Evolutionary conservation across 2,797 vertebrate species (phyloP), one percentile per base, ranked within the genome.

Genomic region (Halcyon chelicuti): DNA sequence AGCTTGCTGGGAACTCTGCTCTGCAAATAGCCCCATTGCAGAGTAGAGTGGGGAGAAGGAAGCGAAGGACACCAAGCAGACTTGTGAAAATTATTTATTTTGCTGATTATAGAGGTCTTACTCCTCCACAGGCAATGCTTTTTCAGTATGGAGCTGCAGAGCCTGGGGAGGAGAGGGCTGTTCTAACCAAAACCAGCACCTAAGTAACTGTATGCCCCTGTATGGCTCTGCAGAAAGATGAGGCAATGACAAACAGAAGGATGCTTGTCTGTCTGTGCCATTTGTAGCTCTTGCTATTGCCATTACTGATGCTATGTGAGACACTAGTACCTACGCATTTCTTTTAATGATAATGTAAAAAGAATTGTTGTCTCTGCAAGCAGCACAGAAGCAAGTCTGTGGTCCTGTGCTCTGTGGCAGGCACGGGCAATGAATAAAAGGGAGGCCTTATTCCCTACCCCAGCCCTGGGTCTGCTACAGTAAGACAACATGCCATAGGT

Each of bases 331-430:
- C 8, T 3, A 51, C 0, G 6, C 29, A 14, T 44, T 84, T 10
- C 16, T 58, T 83, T 29, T 42, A 11, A 22, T n/a, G n/a, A 39
- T 86, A 47, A 37, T 73, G 47, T 31, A n/a, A 72, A 86, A 4
- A 40, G 39, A 73, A 46, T 55, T 40, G 10, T 75, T 88, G 78
- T 44, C 58, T 70, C 73, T 17, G 35, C 35, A 40, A 63, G 35
- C 54, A 78, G 35, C 0, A 4, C 19, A 68, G 58, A 70, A 71
- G 60, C 1, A 1, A n/a, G 25, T 31, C 44, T 1, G 1, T 17
- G 61, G 71, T 87, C 76, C 62, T 15, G 20, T 14, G 20, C 89
- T 81, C 40, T 26, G 31, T 12, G 15, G 49, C 12, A 13, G 10
- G 17, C 22, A 8, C 0, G 51, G 58, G 62, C 74, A 29, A 5